Evolutionary conservation across 1,140 invertebrate genomes (phyloP).

Genomic region (Phortica variegata): DNA sequence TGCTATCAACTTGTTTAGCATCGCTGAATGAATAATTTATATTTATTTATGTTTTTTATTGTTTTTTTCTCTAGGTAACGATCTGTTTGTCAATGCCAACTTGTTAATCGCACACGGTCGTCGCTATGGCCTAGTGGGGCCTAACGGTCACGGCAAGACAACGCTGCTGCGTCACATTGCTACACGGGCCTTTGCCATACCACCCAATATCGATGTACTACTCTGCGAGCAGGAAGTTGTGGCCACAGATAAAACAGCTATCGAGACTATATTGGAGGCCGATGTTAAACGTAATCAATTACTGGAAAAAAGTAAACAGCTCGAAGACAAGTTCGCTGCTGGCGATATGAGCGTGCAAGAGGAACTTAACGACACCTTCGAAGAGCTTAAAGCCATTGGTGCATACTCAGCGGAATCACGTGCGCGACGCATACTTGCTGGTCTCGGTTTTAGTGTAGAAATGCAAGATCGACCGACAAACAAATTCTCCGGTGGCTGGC

Average conservation of each 20-base stretch:
- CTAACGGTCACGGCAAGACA: constrained; percentile 99
- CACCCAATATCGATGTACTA: constrained; percentile 94
- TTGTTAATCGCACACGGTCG: constrained; percentile 91
- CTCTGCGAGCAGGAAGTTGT: constrained; percentile 99
- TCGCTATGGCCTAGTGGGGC: constrained; percentile 96
- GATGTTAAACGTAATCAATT: constrained; percentile 85
- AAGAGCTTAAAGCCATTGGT: constrained; percentile 93
- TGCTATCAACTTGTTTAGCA: too few relatives aligned
- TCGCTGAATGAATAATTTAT: constrained; percentile 62
- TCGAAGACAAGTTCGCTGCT: constrained; percentile 70
- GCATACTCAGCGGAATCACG: constrained; percentile 95
- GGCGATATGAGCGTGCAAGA: constrained; percentile 72
- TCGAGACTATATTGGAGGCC: constrained; percentile 89
- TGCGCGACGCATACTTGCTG: constrained; percentile 91
- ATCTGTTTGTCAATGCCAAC: constrained; percentile 96
- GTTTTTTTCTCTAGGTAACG: constrained; percentile 70
- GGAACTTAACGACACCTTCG: constrained; percentile 88
- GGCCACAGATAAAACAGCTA: constrained; percentile 87
- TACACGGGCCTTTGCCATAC: constrained; percentile 85
- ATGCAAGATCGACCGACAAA: constrained; percentile 96
- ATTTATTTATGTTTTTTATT: not conserved
- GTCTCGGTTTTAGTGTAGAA: constrained; percentile 90
- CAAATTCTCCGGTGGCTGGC: constrained; percentile 97
- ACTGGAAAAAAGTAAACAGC: constrained; percentile 78
- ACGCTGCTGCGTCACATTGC: constrained; percentile 93